Conservation (phyloP, 1,140 invertebrate species). For the Bombus superbus region DNA sequence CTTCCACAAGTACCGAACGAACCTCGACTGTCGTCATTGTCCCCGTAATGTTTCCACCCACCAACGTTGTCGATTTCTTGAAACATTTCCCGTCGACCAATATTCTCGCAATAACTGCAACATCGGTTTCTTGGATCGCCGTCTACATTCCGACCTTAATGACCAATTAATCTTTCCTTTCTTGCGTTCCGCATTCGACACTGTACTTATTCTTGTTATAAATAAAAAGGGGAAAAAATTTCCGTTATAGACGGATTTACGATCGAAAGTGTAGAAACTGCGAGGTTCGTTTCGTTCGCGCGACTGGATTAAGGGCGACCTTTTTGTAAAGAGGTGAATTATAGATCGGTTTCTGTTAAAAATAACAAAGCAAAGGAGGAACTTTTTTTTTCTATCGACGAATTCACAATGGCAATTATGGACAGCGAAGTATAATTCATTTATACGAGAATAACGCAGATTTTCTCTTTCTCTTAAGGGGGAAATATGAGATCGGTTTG, state of each 20-base stretch:
- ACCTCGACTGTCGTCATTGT: conserved; percentile 42
- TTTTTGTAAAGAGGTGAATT: too few species aligned
- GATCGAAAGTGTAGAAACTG: neutral
- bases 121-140: conserved; percentile 40
- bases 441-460: too few species aligned
- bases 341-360: too few species aligned
- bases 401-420: too few species aligned
- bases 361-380: neutral
- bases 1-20: neutral
- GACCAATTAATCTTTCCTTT: conserved; percentile 42
- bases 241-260: neutral
- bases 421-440: too few species aligned
- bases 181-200: neutral
- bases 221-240: neutral
- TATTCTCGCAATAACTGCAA: conserved; percentile 24
- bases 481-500: neutral
- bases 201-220: neutral
- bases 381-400: neutral
- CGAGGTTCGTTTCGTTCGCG: too few species aligned
- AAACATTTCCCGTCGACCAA: conserved; percentile 43
- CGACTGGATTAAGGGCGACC: too few species aligned
- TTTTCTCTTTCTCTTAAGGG: neutral
- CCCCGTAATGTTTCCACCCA: conserved; percentile 52
- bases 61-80: conserved; percentile 47
- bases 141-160: conserved; percentile 35